Evolutionary conservation across 1,140 invertebrate genomes (phyloP).

Genomic region (Drosophila ambigua): DNA sequence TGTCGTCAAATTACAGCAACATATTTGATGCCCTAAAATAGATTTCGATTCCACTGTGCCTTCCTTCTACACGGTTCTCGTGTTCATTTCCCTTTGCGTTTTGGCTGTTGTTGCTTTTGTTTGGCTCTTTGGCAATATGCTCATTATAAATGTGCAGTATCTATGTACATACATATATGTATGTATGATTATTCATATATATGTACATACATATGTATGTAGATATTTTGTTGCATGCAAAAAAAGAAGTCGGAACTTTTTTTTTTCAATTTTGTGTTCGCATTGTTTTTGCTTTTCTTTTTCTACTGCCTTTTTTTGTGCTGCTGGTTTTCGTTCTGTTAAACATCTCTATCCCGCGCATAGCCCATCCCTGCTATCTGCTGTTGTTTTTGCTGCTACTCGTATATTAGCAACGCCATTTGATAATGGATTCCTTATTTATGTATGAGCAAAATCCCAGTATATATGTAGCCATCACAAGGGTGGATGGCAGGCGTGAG

Average conservation of each 20-base stretch:
- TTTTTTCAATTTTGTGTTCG: conserved; percentile 31
- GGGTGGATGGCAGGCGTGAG: not conserved
- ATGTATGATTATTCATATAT: conserved; percentile 39
- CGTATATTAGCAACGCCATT: conserved; percentile 66
- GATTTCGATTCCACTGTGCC: conserved; percentile 25
- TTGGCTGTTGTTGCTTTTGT: conserved; percentile 15
- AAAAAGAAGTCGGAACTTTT: conserved; percentile 60
- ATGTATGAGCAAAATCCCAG: conserved; percentile 59
- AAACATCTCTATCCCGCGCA: conserved; percentile 21
- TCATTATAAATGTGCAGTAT: conserved; percentile 72
- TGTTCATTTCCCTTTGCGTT: conserved; percentile 42
- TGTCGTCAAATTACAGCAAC: too few relatives aligned
- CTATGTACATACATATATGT: conserved; percentile 20
- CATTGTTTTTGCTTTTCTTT: conserved; percentile 43
- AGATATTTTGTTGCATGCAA: conserved; percentile 30
- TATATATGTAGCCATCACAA: conserved; percentile 13
- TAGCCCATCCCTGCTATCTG: conserved; percentile 28
- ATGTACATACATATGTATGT: conserved; percentile 17
- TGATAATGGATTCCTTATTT: conserved; percentile 76
- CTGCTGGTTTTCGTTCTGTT: conserved; percentile 33
- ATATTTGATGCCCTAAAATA: not conserved
- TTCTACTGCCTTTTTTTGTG: conserved; percentile 13
- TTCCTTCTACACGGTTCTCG: conserved; percentile 5
- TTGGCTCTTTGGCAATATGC: conserved; percentile 64
- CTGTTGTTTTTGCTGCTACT: conserved; percentile 12